phyloP scores from a whole-genome alignment of 1,140 invertebrate genomes.

The Trypoxylus dichotomus region DNA sequence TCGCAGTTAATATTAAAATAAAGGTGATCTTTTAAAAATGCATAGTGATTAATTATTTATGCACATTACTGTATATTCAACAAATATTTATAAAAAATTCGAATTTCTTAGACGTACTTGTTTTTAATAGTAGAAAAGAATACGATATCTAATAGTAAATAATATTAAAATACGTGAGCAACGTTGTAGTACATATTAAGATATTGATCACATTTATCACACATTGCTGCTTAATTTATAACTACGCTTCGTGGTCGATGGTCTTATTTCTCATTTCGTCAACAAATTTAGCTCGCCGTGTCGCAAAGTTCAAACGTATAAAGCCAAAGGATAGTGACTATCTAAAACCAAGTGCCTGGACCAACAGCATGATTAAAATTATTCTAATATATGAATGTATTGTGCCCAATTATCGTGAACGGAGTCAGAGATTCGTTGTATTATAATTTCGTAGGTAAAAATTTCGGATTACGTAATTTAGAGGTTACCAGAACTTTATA shows the following conservation, averaged over 20 bases:
- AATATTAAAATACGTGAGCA: too few relatives aligned
- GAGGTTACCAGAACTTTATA: not conserved
- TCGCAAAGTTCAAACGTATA: not conserved
- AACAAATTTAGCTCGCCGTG: not conserved
- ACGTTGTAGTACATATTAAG: too few relatives aligned
- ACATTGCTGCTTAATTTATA: not conserved
- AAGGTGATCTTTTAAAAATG: too few relatives aligned
- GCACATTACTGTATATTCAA: too few relatives aligned
- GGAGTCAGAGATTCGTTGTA: not conserved
- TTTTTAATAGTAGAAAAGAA: not conserved
- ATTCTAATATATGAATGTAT: too few relatives aligned
- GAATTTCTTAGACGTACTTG: too few relatives aligned
- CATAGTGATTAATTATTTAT: too few relatives aligned
- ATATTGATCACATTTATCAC: not conserved
- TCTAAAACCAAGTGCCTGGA: not conserved
- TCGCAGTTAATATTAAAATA: too few relatives aligned
- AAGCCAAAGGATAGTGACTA: not conserved
- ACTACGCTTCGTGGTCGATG: not conserved
- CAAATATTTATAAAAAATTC: too few relatives aligned
- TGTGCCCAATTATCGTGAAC: not conserved
- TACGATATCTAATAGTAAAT: not conserved
- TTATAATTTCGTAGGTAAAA: not conserved
- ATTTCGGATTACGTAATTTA: constrained; percentile 2
- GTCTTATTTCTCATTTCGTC: not conserved
- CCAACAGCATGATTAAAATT: not conserved